Conservation (phyloP, 2,797 vertebrate species). For the Betta splendens region DNA sequence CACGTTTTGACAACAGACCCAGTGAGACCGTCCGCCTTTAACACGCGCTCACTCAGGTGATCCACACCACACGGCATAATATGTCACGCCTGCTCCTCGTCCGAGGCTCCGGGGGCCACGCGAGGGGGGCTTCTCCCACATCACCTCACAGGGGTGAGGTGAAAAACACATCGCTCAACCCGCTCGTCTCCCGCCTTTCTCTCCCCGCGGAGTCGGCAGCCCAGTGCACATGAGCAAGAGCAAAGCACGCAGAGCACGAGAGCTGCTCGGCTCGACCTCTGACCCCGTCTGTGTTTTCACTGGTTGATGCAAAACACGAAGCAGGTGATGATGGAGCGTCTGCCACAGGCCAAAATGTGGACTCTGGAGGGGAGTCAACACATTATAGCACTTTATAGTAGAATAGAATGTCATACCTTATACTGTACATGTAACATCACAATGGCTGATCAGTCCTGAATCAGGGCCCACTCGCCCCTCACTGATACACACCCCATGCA, state of each 20-base stretch:
- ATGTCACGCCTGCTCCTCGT: conserved; percentile 48
- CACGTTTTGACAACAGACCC: conserved; percentile 64
- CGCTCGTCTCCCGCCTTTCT: neutral
- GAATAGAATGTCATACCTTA: too few species aligned
- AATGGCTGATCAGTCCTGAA: conserved; percentile 20
- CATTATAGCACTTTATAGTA: neutral
- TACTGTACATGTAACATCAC: too few species aligned
- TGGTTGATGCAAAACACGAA: conserved; percentile 4
- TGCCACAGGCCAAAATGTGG: conserved; percentile 5
- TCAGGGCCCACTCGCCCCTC: conserved; percentile 31
- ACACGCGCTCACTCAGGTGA: conserved; percentile 52
- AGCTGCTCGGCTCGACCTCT: neutral
- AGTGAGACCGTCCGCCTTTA: too few species aligned
- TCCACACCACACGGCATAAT: conserved; percentile 48
- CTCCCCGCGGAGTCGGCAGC: neutral
- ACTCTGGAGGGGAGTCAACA: conserved; percentile 14
- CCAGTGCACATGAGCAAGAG: neutral
- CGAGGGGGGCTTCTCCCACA: conserved; percentile 32
- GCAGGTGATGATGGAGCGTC: conserved; percentile 13
- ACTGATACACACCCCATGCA: too few species aligned
- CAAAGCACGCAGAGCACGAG: neutral
- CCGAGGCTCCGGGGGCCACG: conserved; percentile 14
- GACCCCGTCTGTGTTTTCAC: conserved; percentile 5
- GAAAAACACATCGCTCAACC: neutral
- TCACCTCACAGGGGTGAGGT: conserved; percentile 15